Evolutionary conservation across 2,888 invertebrate genomes (phyloP), one percentile per base, ranked within the genome.

Genomic region (Parascotia fuliginaria): DNA sequence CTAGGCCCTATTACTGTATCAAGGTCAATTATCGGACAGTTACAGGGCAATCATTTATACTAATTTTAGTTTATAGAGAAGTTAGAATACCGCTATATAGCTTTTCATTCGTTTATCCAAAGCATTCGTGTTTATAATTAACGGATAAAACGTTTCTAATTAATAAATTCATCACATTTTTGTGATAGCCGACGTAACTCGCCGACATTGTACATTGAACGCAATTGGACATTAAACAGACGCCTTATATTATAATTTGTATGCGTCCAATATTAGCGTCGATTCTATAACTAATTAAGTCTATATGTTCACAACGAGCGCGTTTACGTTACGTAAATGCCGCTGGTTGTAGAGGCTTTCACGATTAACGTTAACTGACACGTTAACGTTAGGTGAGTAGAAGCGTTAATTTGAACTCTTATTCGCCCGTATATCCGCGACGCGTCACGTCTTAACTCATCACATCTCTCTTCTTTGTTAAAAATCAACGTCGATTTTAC

Each of bases 161-260:
- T 47, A 32, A 50, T 28, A 41, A 24, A 52, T 46, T 37, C 34
- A 37, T 48, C 56, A 60, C 42, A 53, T 32, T 24, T 27, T 42
- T 19, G 37, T 51, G 42, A 34, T 22, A 29, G 49, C 42, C 59
- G 62, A 62, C 50, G 34, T 34, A 5, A 39, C 45, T 32, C 13
- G 52, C 45, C 60, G 57, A 38, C 49, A 42, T 44, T 52, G 52
- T 53, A 63, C 61, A 51, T 46, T 55, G 46, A 51, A 56, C 62
- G 58, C 57, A 50, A 63, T 79, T 79, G 78, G 77, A 81, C 81
- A 70, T 67, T 58, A 49, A 29, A 56, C 58, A 72, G 69, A 75
- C 70, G 70, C 65, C 81, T 81, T 78, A 75, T 60, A 70, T 73
- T 58, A 65, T 81, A 82, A 79, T 80, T 81, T 79, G 83, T 83